Percentiles rank a stretch among this genome's conserved stretches.
Conservation (phyloP, 2,113 vertebrate species). For the Corydoras sp. region DNA sequence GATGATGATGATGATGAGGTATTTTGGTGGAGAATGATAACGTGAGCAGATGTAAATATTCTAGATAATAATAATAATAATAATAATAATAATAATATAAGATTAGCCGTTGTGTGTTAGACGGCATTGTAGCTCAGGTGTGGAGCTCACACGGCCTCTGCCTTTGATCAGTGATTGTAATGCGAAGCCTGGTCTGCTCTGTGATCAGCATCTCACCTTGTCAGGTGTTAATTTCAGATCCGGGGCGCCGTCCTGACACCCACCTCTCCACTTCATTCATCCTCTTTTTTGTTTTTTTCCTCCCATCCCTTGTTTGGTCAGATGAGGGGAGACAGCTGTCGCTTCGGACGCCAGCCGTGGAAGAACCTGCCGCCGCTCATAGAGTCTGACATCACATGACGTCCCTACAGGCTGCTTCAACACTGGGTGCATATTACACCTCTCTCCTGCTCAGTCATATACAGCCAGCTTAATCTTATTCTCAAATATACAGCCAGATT, state of each 20-base stretch:
- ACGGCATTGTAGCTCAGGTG: not conserved
- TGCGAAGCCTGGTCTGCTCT: slow-evolving; percentile 5
- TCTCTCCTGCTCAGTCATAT: slow-evolving; percentile 2
- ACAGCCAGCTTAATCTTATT: not conserved
- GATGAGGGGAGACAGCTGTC: slow-evolving; percentile 31
- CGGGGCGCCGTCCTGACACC: not conserved
- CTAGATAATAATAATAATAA: no score
- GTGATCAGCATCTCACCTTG: slow-evolving; percentile 9
- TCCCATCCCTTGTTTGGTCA: not conserved
- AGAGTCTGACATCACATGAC: slow-evolving; percentile 15
- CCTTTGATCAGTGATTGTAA: slow-evolving; percentile 13
- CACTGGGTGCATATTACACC: not conserved
- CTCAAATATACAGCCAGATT: not conserved
- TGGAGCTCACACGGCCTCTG: not conserved
- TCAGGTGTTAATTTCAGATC: slow-evolving; percentile 31
- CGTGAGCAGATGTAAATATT: no score
- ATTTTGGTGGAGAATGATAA: no score
- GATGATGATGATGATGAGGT: no score
- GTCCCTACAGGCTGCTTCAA: slow-evolving; percentile 19
- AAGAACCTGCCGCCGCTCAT: slow-evolving; percentile 25
- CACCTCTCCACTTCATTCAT: slow-evolving; percentile 12
- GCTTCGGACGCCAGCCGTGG: slow-evolving; percentile 21
- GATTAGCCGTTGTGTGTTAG: no score
- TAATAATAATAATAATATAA: no score
- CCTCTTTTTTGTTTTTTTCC: not conserved